phyloP scores from a whole-genome alignment of 2,797 vertebrate species.

The Tarsius wallacei region DNA sequence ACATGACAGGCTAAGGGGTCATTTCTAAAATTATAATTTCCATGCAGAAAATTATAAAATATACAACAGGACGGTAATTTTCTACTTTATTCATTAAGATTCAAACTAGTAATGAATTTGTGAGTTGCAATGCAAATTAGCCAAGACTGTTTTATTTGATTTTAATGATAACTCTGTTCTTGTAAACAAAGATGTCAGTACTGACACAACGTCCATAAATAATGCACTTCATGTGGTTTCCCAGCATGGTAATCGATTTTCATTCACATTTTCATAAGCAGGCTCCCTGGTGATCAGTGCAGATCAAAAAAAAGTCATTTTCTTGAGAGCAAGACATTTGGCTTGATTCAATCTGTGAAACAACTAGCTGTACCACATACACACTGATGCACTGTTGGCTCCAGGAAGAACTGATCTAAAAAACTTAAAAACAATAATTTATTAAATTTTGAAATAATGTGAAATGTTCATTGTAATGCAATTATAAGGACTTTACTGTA shows the following conservation, averaged over 20 bases:
- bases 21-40: neutral
- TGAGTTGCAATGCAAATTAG: slow-evolving; percentile 7
- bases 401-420: neutral
- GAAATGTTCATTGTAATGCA: neutral
- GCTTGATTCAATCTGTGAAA: neutral
- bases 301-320: neutral
- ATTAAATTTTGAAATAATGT: neutral
- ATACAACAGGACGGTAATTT: neutral
- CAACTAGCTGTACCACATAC: neutral
- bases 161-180: slow-evolving; percentile 25
- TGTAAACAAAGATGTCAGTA: neutral
- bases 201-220: neutral
- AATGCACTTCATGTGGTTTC: neutral
- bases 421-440: neutral
- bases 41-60: neutral
- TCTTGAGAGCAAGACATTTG: neutral
- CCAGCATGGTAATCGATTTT: neutral
- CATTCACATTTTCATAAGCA: slow-evolving; percentile 54
- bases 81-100: slow-evolving; percentile 27
- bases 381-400: neutral
- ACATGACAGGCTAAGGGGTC: neutral
- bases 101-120: slow-evolving; percentile 23
- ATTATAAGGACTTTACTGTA: neutral
- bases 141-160: neutral
- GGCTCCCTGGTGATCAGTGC: neutral